phyloP scores from a whole-genome alignment of 1,140 invertebrate genomes.

The Heterodera carotae region DNA sequence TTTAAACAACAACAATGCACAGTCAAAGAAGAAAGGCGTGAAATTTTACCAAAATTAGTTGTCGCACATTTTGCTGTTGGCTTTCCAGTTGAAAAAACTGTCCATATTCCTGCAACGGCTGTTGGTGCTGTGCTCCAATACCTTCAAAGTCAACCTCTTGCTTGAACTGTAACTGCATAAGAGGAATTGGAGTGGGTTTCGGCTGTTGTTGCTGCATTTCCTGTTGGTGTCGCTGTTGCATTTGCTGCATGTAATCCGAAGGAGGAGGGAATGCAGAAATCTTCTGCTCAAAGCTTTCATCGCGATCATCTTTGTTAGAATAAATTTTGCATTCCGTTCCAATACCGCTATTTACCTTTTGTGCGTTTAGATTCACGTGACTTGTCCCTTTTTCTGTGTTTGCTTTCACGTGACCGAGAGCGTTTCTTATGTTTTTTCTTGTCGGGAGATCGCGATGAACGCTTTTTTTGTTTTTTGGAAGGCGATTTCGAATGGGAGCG shows the following conservation, averaged over 20 bases:
- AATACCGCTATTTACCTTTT: neutral
- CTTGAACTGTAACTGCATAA: neutral
- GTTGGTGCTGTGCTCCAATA: too few relatives aligned
- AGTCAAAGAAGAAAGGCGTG: neutral
- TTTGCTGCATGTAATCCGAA: conserved; percentile 23
- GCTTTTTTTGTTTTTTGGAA: conserved; percentile 20
- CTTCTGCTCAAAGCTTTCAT: neutral
- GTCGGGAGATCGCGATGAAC: conserved; percentile 26
- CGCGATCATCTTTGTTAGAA: neutral
- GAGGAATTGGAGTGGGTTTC: conserved; percentile 5
- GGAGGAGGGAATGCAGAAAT: conserved; percentile 24
- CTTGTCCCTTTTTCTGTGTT: conserved; percentile 6
- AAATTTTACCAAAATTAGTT: conserved; percentile 6
- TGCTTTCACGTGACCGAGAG: conserved; percentile 21
- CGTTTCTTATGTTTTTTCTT: conserved; percentile 30
- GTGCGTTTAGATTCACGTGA: neutral
- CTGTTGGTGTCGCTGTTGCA: conserved; percentile 28
- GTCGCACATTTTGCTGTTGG: neutral
- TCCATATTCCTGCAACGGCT: neutral
- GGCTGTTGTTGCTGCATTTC: conserved; percentile 22
- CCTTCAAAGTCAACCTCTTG: neutral
- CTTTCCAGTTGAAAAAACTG: neutral
- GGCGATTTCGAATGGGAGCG: conserved; percentile 21
- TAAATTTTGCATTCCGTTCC: neutral
- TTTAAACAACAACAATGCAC: neutral